Percentiles rank a stretch among this genome's conserved stretches.
phyloP scores from a whole-genome alignment of 2,113 vertebrate genomes.

The Condylura cristata region DNA sequence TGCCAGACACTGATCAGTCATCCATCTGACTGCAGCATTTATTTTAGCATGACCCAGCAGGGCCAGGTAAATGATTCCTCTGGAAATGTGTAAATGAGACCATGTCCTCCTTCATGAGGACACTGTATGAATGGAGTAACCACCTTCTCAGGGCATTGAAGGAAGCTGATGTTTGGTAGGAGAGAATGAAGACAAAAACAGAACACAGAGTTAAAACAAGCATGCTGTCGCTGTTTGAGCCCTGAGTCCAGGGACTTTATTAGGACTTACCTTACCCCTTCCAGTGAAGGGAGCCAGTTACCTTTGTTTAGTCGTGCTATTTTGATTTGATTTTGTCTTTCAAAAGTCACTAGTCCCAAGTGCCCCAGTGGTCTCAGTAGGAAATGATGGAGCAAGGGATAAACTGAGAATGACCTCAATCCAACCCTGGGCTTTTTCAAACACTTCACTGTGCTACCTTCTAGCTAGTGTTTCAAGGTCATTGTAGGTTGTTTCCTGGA shows the following conservation, averaged over 20 bases:
- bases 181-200: not conserved
- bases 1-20: not conserved
- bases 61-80: not conserved
- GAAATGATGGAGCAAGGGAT: not conserved
- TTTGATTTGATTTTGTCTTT: slow-evolving; percentile 25
- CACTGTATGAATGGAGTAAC: not conserved
- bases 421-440: not conserved
- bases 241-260: not conserved
- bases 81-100: not conserved
- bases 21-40: not conserved
- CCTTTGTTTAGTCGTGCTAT: not conserved
- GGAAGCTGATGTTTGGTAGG: not conserved
- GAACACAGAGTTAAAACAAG: not conserved
- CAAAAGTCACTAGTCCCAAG: not conserved
- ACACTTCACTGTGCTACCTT: not conserved
- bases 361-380: not conserved
- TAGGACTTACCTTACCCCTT: not conserved
- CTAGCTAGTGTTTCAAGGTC: not conserved
- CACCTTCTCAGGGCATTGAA: not conserved
- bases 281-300: not conserved
- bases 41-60: not conserved
- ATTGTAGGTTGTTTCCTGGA: not conserved
- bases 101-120: not conserved
- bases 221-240: not conserved
- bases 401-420: not conserved